phyloP scores from a whole-genome alignment of 2,113 vertebrate species.

The Uria lomvia region DNA sequence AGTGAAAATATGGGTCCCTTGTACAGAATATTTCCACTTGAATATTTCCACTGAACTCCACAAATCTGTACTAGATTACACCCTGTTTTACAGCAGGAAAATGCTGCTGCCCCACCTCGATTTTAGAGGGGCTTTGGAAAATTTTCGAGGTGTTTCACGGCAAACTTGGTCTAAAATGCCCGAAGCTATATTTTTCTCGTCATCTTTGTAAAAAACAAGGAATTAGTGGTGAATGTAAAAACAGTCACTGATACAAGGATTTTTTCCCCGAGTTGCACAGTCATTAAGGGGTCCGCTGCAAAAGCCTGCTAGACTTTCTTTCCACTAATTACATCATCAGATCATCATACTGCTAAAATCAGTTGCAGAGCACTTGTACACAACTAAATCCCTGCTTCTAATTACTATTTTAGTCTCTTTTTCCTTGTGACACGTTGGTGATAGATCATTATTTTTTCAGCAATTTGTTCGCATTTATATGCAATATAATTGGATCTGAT shows the following conservation, averaged over 20 bases:
- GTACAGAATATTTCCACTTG: neutral
- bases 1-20: neutral
- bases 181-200: neutral
- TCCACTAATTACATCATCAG: constrained; percentile 93
- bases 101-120: neutral
- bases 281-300: constrained; percentile 81
- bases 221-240: neutral
- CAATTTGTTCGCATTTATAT: constrained; percentile 99
- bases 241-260: neutral
- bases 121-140: neutral
- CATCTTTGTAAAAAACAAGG: neutral
- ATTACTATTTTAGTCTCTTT: constrained; percentile 97
- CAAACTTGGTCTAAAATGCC: neutral
- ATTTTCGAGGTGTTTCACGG: neutral
- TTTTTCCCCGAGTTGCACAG: constrained; percentile 58
- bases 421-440: constrained; percentile 93
- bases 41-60: neutral
- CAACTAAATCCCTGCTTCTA: constrained; percentile 92
- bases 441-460: constrained; percentile 99
- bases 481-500: constrained; percentile 99
- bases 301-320: constrained; percentile 82
- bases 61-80: neutral
- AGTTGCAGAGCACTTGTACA: constrained; percentile 80
- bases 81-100: neutral
- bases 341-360: constrained; percentile 84